These are phyloP conservation scores for Tokudaia muenninki DNA, from an alignment of 2,797 vertebrate genomes.

Conservation along the genomic window DNA sequence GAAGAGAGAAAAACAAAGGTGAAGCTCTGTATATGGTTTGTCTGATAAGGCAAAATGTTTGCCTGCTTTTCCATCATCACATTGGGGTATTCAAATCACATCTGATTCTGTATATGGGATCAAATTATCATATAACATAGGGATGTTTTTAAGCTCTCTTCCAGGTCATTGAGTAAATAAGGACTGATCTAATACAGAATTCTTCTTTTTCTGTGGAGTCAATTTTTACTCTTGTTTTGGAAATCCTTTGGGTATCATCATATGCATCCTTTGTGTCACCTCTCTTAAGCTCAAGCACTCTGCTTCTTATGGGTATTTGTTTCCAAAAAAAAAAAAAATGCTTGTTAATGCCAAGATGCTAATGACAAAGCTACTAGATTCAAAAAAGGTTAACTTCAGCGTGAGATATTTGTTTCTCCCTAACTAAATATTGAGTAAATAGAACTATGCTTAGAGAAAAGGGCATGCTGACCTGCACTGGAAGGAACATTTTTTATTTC, in stretches of 20 bases:
- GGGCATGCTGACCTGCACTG: constrained; percentile 74
- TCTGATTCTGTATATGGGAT: background rate
- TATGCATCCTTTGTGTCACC: constrained; percentile 11
- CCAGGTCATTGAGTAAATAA: background rate
- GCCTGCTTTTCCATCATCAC: constrained; percentile 23
- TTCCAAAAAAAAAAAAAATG: background rate
- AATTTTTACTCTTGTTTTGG: constrained; percentile 36
- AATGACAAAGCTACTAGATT: constrained; percentile 20
- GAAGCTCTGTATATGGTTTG: background rate
- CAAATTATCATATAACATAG: background rate
- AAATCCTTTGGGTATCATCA: constrained; percentile 10
- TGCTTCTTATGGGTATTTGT: background rate
- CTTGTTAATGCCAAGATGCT: constrained; percentile 57
- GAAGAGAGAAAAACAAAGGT: background rate
- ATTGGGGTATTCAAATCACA: background rate
- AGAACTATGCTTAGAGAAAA: constrained; percentile 75
- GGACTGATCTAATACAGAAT: background rate
- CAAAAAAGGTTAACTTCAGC: constrained; percentile 70
- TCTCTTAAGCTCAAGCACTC: constrained; percentile 42
- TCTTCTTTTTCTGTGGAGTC: background rate
- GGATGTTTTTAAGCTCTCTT: background rate
- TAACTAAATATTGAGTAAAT: constrained; percentile 75
- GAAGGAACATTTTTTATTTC: constrained; percentile 76
- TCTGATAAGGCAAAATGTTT: constrained; percentile 8
- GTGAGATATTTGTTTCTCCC: constrained; percentile 64